phyloP scores from a whole-genome alignment of 2,888 invertebrate genomes.

The Trilocha varians region DNA sequence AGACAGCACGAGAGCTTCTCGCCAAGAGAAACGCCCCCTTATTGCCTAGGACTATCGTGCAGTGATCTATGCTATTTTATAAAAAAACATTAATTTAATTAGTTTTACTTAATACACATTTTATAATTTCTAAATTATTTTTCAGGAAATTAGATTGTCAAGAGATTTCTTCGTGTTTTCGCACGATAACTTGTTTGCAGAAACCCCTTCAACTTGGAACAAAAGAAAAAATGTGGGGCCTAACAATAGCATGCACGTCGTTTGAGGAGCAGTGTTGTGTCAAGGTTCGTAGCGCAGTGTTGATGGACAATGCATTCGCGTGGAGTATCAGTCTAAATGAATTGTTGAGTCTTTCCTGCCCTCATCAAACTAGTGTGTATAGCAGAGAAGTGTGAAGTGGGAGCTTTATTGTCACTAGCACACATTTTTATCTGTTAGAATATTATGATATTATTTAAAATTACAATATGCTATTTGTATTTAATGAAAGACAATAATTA shows the following conservation, averaged over 20 bases:
- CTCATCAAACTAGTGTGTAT: background rate
- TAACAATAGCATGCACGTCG: slow-evolving; percentile 29
- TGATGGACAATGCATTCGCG: slow-evolving; percentile 2
- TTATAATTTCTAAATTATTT: too few relatives aligned
- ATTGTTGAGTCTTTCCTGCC: background rate
- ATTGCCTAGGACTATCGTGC: background rate
- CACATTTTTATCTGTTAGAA: too few relatives aligned
- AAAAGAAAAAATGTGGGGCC: slow-evolving; percentile 26
- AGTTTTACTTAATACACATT: too few relatives aligned
- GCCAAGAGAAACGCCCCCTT: background rate
- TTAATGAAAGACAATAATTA: too few relatives aligned
- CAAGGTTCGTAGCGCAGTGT: slow-evolving; percentile 19
- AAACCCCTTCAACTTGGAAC: slow-evolving; percentile 21
- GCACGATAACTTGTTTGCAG: background rate
- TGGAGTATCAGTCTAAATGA: background rate
- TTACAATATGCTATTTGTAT: too few relatives aligned
- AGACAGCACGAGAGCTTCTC: background rate
- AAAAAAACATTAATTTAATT: too few relatives aligned
- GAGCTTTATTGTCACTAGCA: too few relatives aligned
- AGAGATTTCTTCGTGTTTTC: too few relatives aligned
- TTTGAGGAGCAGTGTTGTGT: slow-evolving; percentile 22
- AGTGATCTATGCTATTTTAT: background rate
- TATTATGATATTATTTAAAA: too few relatives aligned
- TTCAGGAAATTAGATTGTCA: too few relatives aligned
- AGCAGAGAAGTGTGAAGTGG: too few relatives aligned